A percentile compares a stretch with the other conserved stretches of the same genome.
phyloP scores from a whole-genome alignment of 2,888 invertebrate species.

The Clitarchus hookeri region DNA sequence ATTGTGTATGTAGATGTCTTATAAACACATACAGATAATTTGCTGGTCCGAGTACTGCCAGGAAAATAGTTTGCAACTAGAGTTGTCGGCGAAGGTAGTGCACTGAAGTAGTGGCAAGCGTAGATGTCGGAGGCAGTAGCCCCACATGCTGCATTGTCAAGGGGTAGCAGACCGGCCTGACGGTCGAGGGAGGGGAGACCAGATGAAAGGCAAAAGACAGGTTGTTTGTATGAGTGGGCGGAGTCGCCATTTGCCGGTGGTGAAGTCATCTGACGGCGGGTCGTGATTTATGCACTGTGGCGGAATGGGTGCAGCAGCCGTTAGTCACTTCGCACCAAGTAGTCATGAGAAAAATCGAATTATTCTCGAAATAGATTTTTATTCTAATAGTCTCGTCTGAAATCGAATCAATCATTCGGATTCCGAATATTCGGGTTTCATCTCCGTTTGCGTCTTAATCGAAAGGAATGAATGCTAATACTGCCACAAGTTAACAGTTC shows the following conservation, averaged over 20 bases:
- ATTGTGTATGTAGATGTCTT: no score
- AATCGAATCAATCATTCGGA: no score
- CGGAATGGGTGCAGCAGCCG: not conserved
- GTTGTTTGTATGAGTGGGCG: not conserved
- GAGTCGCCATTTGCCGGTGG: not conserved
- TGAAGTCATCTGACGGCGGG: not conserved
- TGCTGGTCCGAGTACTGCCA: no score
- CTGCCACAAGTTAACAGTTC: no score
- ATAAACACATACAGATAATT: no score
- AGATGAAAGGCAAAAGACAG: not conserved
- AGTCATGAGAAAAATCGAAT: no score
- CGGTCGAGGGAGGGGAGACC: not conserved
- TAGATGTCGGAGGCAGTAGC: not conserved
- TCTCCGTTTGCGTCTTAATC: no score
- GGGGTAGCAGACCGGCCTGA: not conserved
- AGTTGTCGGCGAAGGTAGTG: not conserved
- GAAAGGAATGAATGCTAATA: no score
- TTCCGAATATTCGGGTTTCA: no score
- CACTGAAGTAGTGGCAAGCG: not conserved
- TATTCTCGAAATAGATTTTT: no score
- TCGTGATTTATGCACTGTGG: not conserved
- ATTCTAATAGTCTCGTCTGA: no score
- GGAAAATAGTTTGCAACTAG: not conserved
- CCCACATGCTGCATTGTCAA: not conserved
- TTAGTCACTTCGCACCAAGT: no score